Conservation (phyloP, 2,113 vertebrate species). For the Micromys minutus region DNA sequence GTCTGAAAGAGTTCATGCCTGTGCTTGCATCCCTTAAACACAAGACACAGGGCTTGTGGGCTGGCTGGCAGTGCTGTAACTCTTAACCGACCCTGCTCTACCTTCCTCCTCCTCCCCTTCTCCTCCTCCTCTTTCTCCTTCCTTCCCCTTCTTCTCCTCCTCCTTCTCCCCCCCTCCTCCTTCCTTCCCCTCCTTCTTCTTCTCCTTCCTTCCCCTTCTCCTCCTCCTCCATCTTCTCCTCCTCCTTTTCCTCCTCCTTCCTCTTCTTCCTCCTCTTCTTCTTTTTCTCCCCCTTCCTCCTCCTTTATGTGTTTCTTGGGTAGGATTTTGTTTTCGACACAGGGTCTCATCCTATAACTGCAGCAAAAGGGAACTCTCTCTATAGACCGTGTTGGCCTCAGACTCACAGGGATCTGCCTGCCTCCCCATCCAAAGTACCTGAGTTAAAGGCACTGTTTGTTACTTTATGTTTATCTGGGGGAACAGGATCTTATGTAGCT, state of each 20-base stretch:
- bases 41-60: accelerated
- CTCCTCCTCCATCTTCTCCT: no score
- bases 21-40: accelerated
- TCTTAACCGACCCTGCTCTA: background rate
- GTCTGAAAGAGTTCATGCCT: background rate
- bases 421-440: background rate
- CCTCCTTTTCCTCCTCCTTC: background rate
- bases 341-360: background rate
- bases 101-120: no score
- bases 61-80: background rate
- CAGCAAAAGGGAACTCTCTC: background rate
- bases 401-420: background rate
- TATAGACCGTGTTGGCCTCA: background rate
- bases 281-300: no score
- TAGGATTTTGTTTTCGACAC: background rate
- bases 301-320: background rate
- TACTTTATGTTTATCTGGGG: background rate
- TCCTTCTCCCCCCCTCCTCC: no score
- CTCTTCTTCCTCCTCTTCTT: no score
- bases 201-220: no score
- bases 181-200: no score
- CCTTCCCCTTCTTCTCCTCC: no score
- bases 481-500: background rate
- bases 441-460: background rate
- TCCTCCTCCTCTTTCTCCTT: background rate